Base-by-base conservation (phyloP, 2,888 invertebrate species). In the Saturnia japonica region DNA sequence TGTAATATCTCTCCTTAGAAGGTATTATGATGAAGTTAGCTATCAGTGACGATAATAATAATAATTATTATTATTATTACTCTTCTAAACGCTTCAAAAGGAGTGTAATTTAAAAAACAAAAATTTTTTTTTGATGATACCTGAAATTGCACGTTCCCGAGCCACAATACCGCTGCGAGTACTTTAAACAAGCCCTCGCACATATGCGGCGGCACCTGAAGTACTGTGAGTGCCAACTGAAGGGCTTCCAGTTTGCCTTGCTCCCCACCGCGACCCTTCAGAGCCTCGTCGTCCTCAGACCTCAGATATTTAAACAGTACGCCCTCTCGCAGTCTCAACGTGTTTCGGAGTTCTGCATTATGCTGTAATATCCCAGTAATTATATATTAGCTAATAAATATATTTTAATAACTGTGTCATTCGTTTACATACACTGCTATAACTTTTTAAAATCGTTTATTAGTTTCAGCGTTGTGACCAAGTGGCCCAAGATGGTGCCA, bases 101-200 rank as follows among this genome's bases (percentile, higher is more conserved):
- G 2, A 34, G 34, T 34, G 6, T 34, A 34, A 2, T 34, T 7
- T 19, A 47, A 19, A n/a, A 54, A 9, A 54, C 22, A 8, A 14
- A 12, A 19, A 0, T 19, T n/a, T 16, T 9, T 12, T 11, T 74
- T 68, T 70, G n/a, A n/a, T n/a, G n/a, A n/a, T n/a, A 96, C 96
- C 93, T 96, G 96, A 85, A 98, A 98, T 77, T 95, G 95, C 75
- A 98, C 94, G 88, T 98, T 98, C 45, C 98, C 98, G 51, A 98
- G 95, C 98, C 98, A 98, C 70, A 98, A 91, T 76, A 98, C 97
- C 1, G 98, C 97, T 19, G 98, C 97, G 42, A 98, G 89, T 11
- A 98, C 97, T 84, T 97, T 96, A 85, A 98, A 98, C 76, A 98
- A 96, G 0, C 98, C 98, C 86, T 97, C 97, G 86, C 97, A 97